Conservation (phyloP, 2,113 vertebrate genomes). For the Phyllopteryx taeniolatus region DNA sequence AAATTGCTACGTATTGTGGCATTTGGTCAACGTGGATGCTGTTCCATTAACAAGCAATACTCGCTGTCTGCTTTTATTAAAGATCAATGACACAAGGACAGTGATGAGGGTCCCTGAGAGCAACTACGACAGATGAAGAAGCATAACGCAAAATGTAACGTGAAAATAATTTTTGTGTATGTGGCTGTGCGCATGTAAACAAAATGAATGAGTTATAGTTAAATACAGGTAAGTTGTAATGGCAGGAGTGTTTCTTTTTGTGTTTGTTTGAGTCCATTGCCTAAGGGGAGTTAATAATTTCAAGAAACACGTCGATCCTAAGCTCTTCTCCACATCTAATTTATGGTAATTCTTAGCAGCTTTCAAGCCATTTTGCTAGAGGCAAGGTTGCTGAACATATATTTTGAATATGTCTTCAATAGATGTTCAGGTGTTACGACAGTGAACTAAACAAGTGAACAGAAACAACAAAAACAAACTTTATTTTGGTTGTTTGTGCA, state of each 20-base stretch:
- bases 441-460: not conserved
- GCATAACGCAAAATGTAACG: not conserved
- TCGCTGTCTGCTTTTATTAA: not conserved
- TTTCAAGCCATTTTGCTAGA: not conserved
- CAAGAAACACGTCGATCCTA: not conserved
- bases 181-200: not conserved
- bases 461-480: constrained; percentile 3
- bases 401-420: not conserved
- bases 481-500: constrained; percentile 17
- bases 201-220: not conserved
- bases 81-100: not conserved
- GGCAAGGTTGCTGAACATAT: not conserved
- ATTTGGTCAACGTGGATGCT: not conserved
- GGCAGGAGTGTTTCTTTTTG: not conserved
- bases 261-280: not conserved
- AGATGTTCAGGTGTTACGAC: not conserved
- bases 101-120: not conserved
- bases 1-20: not conserved
- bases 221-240: constrained; percentile 8
- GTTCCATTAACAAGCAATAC: too few relatives aligned
- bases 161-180: constrained; percentile 9
- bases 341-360: constrained; percentile 6
- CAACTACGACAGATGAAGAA: too few relatives aligned
- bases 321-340: constrained; percentile 5
- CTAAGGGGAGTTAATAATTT: not conserved